These are phyloP conservation scores for Drosophila sp. DNA, from an alignment of 1,140 invertebrate genomes.

Conservation along the genomic window DNA sequence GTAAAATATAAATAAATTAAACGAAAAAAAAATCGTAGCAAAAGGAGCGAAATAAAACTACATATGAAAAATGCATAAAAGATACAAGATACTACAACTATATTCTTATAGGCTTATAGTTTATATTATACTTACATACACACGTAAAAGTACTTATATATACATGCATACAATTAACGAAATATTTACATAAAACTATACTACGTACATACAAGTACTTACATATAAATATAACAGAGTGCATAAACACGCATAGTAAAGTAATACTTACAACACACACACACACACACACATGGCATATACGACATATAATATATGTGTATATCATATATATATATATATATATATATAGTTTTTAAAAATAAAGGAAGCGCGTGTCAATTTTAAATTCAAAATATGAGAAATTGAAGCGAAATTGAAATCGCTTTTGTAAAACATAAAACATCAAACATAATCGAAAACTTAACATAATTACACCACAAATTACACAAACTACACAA, in stretches of 20 bases:
- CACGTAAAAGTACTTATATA: conserved; percentile 58
- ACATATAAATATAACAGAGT: conserved; percentile 64
- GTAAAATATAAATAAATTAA: conserved; percentile 25
- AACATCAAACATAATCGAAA: conserved; percentile 55
- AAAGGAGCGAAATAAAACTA: conserved; percentile 45
- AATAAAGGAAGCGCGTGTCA: conserved; percentile 67
- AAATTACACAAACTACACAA: conserved; percentile 74
- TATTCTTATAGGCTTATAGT: conserved; percentile 83
- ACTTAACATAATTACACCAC: conserved; percentile 77
- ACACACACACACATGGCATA: conserved; percentile 33
- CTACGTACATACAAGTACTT: conserved; percentile 27
- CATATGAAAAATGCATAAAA: conserved; percentile 61
- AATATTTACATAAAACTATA: conserved; percentile 65
- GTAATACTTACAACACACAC: conserved; percentile 45
- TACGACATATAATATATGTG: conserved; percentile 41
- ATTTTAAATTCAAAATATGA: conserved; percentile 61
- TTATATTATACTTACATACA: conserved; percentile 71
- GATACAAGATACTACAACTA: conserved; percentile 65
- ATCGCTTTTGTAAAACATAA: conserved; percentile 44
- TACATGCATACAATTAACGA: conserved; percentile 42
- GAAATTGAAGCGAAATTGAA: conserved; percentile 12
- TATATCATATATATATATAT: conserved; percentile 36
- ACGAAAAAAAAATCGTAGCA: conserved; percentile 40
- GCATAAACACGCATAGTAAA: conserved; percentile 62
- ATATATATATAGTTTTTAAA: conserved; percentile 72